Conservation (phyloP, 2,113 vertebrate species). For the Neoarius graeffei region DNA sequence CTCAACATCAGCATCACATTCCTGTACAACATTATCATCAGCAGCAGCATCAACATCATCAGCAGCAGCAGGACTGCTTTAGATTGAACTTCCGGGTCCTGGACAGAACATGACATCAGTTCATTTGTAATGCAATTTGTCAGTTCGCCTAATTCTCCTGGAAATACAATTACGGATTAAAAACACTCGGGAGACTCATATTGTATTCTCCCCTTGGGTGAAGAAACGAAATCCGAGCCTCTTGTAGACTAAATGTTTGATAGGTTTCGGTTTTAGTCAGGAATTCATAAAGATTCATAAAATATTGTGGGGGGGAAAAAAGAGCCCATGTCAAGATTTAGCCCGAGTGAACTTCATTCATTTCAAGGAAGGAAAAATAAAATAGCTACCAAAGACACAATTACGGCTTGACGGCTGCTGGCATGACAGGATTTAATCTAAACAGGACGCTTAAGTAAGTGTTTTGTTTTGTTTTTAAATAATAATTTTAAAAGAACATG, state of each 20-base stretch:
- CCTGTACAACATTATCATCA: not conserved
- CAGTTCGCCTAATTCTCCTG: slow-evolving; percentile 1
- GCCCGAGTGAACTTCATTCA: not conserved
- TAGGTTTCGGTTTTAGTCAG: slow-evolving; percentile 12
- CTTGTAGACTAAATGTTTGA: slow-evolving; percentile 42
- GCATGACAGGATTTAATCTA: not conserved
- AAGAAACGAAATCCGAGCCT: slow-evolving; percentile 21
- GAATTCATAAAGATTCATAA: slow-evolving; percentile 17
- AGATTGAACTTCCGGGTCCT: not conserved
- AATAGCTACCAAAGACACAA: not conserved
- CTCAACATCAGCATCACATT: not conserved
- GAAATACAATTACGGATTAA: slow-evolving; percentile 36
- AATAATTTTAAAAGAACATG: too few relatives aligned
- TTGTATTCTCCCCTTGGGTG: slow-evolving; percentile 24
- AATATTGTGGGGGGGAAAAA: not conserved
- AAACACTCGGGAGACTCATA: slow-evolving; percentile 6
- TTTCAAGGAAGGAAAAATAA: not conserved
- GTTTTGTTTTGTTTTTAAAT: too few relatives aligned
- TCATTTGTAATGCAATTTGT: slow-evolving; percentile 12
- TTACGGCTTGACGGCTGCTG: not conserved
- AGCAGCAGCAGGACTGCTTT: too few relatives aligned
- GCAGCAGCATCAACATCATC: too few relatives aligned
- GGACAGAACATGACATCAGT: not conserved
- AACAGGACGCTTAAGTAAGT: not conserved
- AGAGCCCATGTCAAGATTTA: not conserved